These are phyloP conservation scores for Bos taurus DNA, from an alignment of 2,113 vertebrate species.

Conservation along the genomic window ARS-UCD2.0 NC_037330.1:89917001-89917500, in stretches of 20 bases:
- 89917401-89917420: not conserved
- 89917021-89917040: not conserved
- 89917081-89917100: not conserved
- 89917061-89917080: not conserved
- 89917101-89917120: not conserved
- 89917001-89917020: not conserved
- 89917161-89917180: not conserved
- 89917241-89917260: not conserved
- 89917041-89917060: not conserved
- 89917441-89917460: conserved; percentile 8
- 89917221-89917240: not conserved
- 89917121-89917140: not conserved
- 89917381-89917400: not conserved
- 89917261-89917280: not conserved
- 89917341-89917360: not conserved
- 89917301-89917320: not conserved
- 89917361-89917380: not conserved
- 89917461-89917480: not conserved
- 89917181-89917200: not conserved
- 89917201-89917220: not conserved
- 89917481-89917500: not conserved
- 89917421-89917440: not conserved
- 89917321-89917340: not conserved
- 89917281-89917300: not conserved
- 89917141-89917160: not conserved